Base-by-base conservation (phyloP, 2,888 invertebrate species). In the Eupithecia exiguata region DNA sequence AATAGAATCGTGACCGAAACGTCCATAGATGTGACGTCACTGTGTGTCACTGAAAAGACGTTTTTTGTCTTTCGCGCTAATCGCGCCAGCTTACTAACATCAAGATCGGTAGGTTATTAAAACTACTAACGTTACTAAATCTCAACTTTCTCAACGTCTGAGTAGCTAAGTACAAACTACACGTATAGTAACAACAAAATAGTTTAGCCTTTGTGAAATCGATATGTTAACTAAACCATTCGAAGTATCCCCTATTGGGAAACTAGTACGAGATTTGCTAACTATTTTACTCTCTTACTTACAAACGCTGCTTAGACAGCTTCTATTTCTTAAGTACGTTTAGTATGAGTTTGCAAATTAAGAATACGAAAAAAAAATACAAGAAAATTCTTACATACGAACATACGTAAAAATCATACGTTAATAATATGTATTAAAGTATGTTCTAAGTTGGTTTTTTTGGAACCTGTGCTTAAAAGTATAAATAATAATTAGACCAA, bases 161-260 rank as follows among this genome's bases (percentile, higher is more conserved):
- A 62, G 30, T 35, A 25, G 16, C 30, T 16, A 16, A 30, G 30
- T 16, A 62, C 35, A 62, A 58, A 25, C 25, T 25, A 30, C 62
- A 62, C 6, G 35, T 62, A 18, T 35, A 35, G 18, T 16, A 35
- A 35, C 30, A 10, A 62, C 12, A 62, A 62, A 18, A 18, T 62
- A 35, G 62, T 62, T 62, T 9, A 7, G 21, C 65, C 53, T 68
- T 58, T 69, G 21, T 68, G 69, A 38, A 58, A 69, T 25, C 58
- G 58, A 58, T 53, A 35, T 38, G 53, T 38, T 38, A 68, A 18
- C 58, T 38, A 36, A 38, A 65, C 36, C 65, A 65, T 65, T 65
- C 35, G 16, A 69, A 69, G 53, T 69, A 58, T 53, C 53, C 30
- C 16, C n/a, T 68, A 53, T 69, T 58, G 68, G 58, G 21, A 69